Conservation (phyloP, 2,113 vertebrate species). For the Pachypanchax playfairii region DNA sequence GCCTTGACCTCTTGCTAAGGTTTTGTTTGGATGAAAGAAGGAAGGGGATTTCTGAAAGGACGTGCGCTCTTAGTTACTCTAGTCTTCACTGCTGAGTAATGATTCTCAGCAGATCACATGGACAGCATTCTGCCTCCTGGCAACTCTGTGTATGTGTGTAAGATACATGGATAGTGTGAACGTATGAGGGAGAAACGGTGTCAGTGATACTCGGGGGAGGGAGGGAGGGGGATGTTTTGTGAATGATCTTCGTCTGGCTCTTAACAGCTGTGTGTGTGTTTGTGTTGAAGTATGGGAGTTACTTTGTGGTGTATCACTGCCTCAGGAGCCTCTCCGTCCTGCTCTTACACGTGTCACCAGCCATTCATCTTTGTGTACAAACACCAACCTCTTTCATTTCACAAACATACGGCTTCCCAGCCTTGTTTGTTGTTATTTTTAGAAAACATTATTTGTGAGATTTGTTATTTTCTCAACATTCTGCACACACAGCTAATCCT, state of each 20-base stretch:
- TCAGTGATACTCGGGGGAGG: slow-evolving; percentile 75
- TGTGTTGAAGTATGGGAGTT: slow-evolving; percentile 66
- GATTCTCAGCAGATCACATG: slow-evolving; percentile 77
- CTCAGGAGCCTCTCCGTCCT: slow-evolving; percentile 67
- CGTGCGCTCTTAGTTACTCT: slow-evolving; percentile 63
- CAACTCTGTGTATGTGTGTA: slow-evolving; percentile 44
- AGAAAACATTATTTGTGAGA: background rate
- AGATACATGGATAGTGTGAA: slow-evolving; percentile 26
- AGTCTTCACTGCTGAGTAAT: slow-evolving; percentile 79
- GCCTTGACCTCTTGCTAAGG: background rate
- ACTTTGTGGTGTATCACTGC: slow-evolving; percentile 51
- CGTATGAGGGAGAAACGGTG: slow-evolving; percentile 66
- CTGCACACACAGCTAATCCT: background rate
- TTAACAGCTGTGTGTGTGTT: slow-evolving; percentile 79
- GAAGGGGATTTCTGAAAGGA: slow-evolving; percentile 52
- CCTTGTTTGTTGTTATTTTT: background rate
- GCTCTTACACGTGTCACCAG: slow-evolving; percentile 69
- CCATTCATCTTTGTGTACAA: slow-evolving; percentile 49
- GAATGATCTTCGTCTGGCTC: slow-evolving; percentile 79
- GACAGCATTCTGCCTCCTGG: slow-evolving; percentile 75
- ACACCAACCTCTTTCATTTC: slow-evolving; percentile 22
- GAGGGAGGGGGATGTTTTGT: slow-evolving; percentile 72
- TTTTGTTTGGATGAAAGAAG: slow-evolving; percentile 10
- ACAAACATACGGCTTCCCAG: background rate
- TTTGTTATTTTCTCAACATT: background rate